These are phyloP conservation scores for Callorhinus ursinus DNA, from an alignment of 2,113 vertebrate species.

Conservation along the genomic window DNA sequence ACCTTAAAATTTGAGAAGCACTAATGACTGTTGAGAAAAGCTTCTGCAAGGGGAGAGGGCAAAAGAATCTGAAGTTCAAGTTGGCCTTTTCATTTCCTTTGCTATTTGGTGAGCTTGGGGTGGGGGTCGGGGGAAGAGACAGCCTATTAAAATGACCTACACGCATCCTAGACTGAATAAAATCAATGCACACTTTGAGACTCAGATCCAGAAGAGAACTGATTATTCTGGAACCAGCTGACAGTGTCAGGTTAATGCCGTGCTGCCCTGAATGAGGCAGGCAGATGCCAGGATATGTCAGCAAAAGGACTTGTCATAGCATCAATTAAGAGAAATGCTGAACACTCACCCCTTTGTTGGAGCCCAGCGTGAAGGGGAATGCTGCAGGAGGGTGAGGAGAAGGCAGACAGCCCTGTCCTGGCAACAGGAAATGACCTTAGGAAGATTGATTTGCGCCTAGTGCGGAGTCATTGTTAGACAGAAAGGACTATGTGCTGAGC, in stretches of 20 bases:
- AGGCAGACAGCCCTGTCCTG: not conserved
- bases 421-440: constrained; percentile 57
- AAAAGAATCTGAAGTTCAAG: not conserved
- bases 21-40: not conserved
- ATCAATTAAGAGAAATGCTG: not conserved
- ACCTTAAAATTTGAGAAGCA: not conserved
- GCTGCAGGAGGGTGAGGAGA: not conserved
- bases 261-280: not conserved
- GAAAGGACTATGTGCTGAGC: not conserved
- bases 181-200: constrained; percentile 9
- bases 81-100: not conserved
- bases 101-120: not conserved
- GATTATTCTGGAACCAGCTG: constrained; percentile 42
- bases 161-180: not conserved
- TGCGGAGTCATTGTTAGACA: not conserved
- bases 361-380: not conserved
- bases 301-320: constrained; percentile 9
- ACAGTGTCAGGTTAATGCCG: not conserved
- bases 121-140: rapidly evolving
- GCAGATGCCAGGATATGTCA: constrained; percentile 31
- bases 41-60: not conserved
- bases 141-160: not conserved
- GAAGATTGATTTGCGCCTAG: constrained; percentile 49
- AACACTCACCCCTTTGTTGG: not conserved
- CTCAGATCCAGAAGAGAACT: not conserved